phyloP scores from a whole-genome alignment of 2,888 invertebrate species.

The Meiosimyza decipiens region DNA sequence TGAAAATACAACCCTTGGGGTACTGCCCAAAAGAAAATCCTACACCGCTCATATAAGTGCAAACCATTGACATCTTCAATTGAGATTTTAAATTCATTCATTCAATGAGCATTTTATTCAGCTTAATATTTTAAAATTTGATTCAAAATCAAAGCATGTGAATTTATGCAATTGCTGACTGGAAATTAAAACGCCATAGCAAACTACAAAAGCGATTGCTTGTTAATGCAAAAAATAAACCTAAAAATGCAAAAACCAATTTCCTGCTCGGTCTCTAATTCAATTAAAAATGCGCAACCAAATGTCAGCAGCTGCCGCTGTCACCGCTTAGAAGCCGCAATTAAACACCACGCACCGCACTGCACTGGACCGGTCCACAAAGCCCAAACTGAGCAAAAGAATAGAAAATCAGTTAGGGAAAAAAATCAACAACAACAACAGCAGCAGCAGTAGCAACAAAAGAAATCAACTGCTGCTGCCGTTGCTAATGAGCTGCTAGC shows the following conservation, averaged over 20 bases:
- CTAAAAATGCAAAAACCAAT: background rate
- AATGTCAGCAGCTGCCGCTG: background rate
- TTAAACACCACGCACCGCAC: no score
- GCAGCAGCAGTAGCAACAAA: background rate
- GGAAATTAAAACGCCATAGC: background rate
- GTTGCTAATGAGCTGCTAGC: background rate
- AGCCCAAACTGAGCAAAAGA: background rate
- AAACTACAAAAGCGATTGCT: background rate
- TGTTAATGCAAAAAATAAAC: background rate
- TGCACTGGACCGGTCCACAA: no score
- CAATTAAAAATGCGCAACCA: background rate
- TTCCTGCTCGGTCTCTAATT: background rate
- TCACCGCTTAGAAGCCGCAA: background rate
- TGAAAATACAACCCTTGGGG: no score
- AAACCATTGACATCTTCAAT: no score
- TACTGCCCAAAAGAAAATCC: no score
- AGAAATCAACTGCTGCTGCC: no score
- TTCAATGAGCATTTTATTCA: no score
- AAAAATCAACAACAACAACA: slow-evolving; percentile 11
- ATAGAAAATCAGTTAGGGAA: slow-evolving; percentile 7
- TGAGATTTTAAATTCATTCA: no score
- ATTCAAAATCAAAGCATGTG: no score
- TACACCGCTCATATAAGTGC: no score
- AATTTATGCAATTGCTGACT: background rate
- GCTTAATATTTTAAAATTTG: no score